These are phyloP conservation scores for Cheilosia pagana DNA, from an alignment of 2,888 invertebrate genomes.

Conservation along the genomic window DNA sequence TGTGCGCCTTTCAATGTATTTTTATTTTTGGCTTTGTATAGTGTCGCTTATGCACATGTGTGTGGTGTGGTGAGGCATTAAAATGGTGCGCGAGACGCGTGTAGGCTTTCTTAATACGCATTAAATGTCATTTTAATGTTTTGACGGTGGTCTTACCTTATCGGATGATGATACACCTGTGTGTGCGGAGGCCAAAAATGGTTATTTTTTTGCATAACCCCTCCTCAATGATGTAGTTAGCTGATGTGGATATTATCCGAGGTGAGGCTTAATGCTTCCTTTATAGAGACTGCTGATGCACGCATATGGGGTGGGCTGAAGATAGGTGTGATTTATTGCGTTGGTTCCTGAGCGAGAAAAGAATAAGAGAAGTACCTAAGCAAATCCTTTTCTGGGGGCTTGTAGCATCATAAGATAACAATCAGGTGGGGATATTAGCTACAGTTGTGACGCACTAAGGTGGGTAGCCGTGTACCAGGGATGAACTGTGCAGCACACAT, in stretches of 20 bases:
- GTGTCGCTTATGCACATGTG: constrained; percentile 6
- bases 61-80: neutral
- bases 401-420: constrained; percentile 64
- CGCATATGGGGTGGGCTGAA: constrained; percentile 65
- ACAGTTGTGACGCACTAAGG: constrained; percentile 46
- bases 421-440: constrained; percentile 61
- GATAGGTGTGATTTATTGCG: constrained; percentile 75
- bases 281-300: constrained; percentile 25
- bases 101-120: constrained; percentile 74
- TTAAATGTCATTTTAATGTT: constrained; percentile 74
- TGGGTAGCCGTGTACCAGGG: neutral
- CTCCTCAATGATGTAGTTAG: constrained; percentile 46
- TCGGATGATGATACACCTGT: constrained; percentile 71
- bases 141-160: constrained; percentile 71
- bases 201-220: constrained; percentile 42
- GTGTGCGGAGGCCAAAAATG: constrained; percentile 64
- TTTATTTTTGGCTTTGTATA: neutral
- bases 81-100: constrained; percentile 34
- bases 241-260: constrained; percentile 44
- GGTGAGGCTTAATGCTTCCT: constrained; percentile 64
- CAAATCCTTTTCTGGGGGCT: constrained; percentile 66
- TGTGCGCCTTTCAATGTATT: constrained; percentile 20
- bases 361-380: constrained; percentile 25
- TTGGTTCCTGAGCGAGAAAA: constrained; percentile 52
- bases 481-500: neutral